Conservation (phyloP, 92 coral and sea anemone species). For the Ricordea florida region DNA sequence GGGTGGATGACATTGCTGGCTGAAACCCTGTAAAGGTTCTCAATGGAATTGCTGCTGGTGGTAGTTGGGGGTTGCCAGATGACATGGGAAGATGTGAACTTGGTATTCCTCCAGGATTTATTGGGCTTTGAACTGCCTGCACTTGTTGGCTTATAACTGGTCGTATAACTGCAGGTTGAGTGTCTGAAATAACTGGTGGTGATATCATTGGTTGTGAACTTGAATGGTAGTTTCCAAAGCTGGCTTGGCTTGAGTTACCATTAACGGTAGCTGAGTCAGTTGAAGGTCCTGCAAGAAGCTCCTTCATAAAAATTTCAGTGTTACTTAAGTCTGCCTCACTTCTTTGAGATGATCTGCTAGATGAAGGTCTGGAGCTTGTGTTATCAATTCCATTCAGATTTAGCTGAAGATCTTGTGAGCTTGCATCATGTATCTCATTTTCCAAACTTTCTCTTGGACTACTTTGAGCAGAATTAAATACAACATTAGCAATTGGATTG, state of each 20-base stretch:
- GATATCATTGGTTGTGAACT: slow-evolving; percentile 14
- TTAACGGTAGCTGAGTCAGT: background rate
- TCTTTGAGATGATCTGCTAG: slow-evolving; percentile 66
- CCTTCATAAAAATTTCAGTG: slow-evolving; percentile 70
- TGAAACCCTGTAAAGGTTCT: slow-evolving; percentile 55
- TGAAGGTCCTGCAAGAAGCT: slow-evolving; percentile 25
- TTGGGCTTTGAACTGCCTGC: background rate
- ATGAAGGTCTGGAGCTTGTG: slow-evolving; percentile 57
- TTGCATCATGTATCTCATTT: slow-evolving; percentile 16
- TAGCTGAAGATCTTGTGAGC: background rate
- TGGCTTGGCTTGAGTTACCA: background rate
- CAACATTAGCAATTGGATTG: slow-evolving; percentile 19
- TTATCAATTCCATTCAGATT: slow-evolving; percentile 57
- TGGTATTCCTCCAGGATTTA: slow-evolving; percentile 4
- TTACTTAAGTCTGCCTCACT: slow-evolving; percentile 70
- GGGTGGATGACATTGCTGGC: slow-evolving; percentile 86
- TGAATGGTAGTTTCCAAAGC: slow-evolving; percentile 15
- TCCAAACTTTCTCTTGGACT: slow-evolving; percentile 25
- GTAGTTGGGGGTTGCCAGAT: background rate
- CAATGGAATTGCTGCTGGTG: slow-evolving; percentile 9
- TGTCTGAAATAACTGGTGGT: slow-evolving; percentile 35
- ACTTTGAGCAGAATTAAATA: background rate
- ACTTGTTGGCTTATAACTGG: slow-evolving; percentile 22
- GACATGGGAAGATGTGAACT: slow-evolving; percentile 5
- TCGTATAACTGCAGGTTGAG: slow-evolving; percentile 30